phyloP scores from a whole-genome alignment of 1,140 invertebrate species.

The Pogonus chalceus region DNA sequence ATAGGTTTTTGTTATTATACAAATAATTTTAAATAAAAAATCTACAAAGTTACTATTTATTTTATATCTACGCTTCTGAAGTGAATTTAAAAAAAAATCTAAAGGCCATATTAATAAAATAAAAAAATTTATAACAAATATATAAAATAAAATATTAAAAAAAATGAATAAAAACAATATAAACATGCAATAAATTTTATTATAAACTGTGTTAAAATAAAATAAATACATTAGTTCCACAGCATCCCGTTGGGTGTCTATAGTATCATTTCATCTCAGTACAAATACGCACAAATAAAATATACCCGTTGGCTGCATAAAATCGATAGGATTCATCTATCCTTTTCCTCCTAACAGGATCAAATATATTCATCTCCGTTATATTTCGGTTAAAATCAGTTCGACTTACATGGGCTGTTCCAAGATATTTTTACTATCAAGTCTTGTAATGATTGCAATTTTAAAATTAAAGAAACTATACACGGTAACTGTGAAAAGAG shows the following conservation, averaged over 20 bases:
- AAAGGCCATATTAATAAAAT: no score
- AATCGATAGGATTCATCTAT: conserved; percentile 7
- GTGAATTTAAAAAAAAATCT: no score
- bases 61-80: no score
- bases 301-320: conserved; percentile 8
- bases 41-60: no score
- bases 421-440: conserved; percentile 11
- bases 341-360: background rate
- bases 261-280: conserved; percentile 13
- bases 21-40: no score
- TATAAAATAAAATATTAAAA: no score
- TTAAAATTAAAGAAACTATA: conserved; percentile 8
- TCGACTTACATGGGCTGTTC: conserved; percentile 7
- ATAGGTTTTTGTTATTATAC: conserved; percentile 11
- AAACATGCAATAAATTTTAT: no score
- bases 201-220: no score
- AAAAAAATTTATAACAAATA: no score
- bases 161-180: no score
- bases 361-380: background rate
- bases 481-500: background rate
- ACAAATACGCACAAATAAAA: background rate
- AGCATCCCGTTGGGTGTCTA: conserved; percentile 16
- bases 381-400: conserved; percentile 8
- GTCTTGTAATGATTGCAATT: conserved; percentile 10
- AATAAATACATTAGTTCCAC: conserved; percentile 5